These are phyloP conservation scores for Semnornis frantzii DNA, from an alignment of 2,113 vertebrate species.

Conservation along the genomic window DNA sequence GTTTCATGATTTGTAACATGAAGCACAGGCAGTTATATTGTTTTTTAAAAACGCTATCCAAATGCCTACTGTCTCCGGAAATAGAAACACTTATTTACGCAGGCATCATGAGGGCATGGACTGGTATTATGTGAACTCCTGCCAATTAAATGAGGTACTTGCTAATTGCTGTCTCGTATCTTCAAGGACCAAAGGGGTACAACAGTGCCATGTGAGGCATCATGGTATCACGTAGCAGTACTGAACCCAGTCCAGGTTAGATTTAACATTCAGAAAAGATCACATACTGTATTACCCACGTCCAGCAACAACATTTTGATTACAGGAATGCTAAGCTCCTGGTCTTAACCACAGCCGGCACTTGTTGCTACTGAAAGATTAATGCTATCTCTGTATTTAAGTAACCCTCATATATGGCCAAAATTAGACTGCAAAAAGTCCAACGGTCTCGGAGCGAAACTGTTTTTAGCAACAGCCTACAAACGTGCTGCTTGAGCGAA, in stretches of 20 bases:
- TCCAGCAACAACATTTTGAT: constrained; percentile 70
- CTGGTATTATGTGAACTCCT: constrained; percentile 38
- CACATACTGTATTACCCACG: constrained; percentile 27
- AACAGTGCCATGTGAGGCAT: constrained; percentile 22
- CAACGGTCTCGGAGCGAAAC: constrained; percentile 41
- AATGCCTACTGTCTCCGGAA: constrained; percentile 28
- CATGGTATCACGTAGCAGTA: background rate
- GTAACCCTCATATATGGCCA: constrained; percentile 71
- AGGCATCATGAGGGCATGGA: constrained; percentile 13
- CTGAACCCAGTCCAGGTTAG: constrained; percentile 62
- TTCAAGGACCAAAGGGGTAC: constrained; percentile 45
- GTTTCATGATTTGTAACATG: constrained; percentile 60
- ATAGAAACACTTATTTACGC: constrained; percentile 53
- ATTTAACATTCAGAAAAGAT: constrained; percentile 61
- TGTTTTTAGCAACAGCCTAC: constrained; percentile 67
- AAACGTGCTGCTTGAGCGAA: constrained; percentile 46
- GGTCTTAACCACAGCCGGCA: constrained; percentile 57
- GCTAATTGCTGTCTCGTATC: constrained; percentile 47
- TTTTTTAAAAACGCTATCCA: background rate
- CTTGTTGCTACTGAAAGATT: constrained; percentile 77
- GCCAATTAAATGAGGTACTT: constrained; percentile 23
- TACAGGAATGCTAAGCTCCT: constrained; percentile 75
- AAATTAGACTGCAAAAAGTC: constrained; percentile 77
- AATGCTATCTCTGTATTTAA: constrained; percentile 80
- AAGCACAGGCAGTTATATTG: constrained; percentile 36